These are phyloP conservation scores for Gila orcuttii DNA, from an alignment of 2,113 vertebrate genomes.

Conservation along the genomic window DNA sequence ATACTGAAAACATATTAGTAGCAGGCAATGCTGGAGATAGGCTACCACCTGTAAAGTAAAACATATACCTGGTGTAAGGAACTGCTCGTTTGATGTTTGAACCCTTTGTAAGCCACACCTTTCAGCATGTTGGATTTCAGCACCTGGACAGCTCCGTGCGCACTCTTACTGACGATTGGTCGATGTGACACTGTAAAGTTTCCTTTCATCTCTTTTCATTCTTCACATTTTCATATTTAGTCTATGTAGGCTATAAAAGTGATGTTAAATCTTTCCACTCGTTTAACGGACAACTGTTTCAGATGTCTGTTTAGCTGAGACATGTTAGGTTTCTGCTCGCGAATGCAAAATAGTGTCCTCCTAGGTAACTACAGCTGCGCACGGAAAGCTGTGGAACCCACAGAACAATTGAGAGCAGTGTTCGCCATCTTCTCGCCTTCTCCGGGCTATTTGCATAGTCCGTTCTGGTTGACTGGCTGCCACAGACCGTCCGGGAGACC, in stretches of 20 bases:
- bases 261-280: not conserved
- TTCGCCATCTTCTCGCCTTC: conserved; percentile 78
- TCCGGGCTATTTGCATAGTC: conserved; percentile 83
- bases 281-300: not conserved
- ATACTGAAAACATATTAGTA: not conserved
- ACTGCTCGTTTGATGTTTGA: not conserved
- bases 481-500: conserved; percentile 70
- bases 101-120: not conserved
- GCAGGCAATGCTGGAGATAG: not conserved
- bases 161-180: not conserved
- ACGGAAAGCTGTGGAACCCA: conserved; percentile 76
- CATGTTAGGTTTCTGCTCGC: conserved; percentile 7
- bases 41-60: not conserved
- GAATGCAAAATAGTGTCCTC: conserved; percentile 52
- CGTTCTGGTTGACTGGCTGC: conserved; percentile 86
- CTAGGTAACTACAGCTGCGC: conserved; percentile 78
- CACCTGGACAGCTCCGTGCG: conserved; percentile 66
- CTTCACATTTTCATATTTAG: not conserved
- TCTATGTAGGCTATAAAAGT: not conserved
- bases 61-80: not conserved
- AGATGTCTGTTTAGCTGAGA: not conserved
- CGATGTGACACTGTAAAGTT: not conserved
- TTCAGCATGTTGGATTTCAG: conserved; percentile 58
- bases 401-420: conserved; percentile 82
- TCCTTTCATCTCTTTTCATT: not conserved